Base-by-base conservation (phyloP, 2,113 vertebrate species). In the Tachysurus vachellii region DNA sequence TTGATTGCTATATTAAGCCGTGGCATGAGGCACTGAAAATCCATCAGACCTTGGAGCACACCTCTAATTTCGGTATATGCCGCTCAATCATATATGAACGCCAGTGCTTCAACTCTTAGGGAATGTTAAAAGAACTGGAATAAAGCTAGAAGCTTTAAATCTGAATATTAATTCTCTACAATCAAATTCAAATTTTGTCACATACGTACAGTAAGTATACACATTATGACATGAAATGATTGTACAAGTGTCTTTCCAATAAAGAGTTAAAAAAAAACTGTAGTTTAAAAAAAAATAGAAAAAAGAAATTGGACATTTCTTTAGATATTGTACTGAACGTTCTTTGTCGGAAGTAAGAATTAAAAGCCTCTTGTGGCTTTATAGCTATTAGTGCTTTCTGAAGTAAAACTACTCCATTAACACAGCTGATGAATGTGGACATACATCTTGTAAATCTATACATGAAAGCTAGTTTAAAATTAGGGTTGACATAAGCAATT, bases 1-100 rank as follows among this genome's bases (percentile, higher is more conserved):
- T 86, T 90, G 73, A 86, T 68, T 57, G 66, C 75, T 88, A 88
- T 90, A 87, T 90, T 89, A 89, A 89, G 83, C 83, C 81, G 28
- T 59, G 53, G 56, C 68, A 70, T n/a, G 47, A 66, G n/a, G 84
- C 13, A 64, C 5, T 6, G 14, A 42, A 26, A 83, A 85, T 85
- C 77, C 80, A 87, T 89, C 83, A 88, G n/a, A 73, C 44, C 80
- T 82, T 75, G 56, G 86, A 75, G 36, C 19, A 8, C 54, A 79
- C 62, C 36, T 53, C 50, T 80, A 86, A 70, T 57, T 80, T 70
- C 31, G 9, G 47, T 66, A 31, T 70, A 66, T 56, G 14, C 31
- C 16, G 1, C 79, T 80, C 62, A 80, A 70, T 70, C 85, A 44
- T 62, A 76, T 19, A 61, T 53, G 53, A 71, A 61, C 1, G 31